Base-by-base conservation (phyloP, 2,888 invertebrate genomes). In the Metopia argyrocephala region DNA sequence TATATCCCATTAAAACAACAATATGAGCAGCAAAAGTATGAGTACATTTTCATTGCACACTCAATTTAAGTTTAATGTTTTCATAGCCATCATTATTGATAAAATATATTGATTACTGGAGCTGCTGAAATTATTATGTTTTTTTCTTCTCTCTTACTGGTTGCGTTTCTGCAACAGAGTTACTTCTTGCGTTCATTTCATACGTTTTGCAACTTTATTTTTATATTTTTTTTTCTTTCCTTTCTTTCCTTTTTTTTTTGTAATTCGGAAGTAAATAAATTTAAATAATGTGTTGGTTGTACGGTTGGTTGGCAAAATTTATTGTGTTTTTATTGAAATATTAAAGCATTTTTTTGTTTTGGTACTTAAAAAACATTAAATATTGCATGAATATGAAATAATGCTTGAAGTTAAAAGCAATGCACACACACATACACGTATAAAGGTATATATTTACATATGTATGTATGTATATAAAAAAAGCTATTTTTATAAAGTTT, bases 51-150 rank as follows among this genome's bases (percentile, higher is more conserved):
- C 71, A 75, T 62, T 73, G 78, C 71, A 73, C 78, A 78, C 66
- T 78, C 78, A 78, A 78, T 78, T 78, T 78, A 68, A 78, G 66
- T 78, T 78, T 78, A 73, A 78, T 78, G 66, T 73, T 78, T 78
- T 78, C 78, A 78, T 73, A 78, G 78, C 78, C 78, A 71, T 78
- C 71, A 78, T 78, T 78, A 78, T 68, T 78, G 78, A 73, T 78
- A 78, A 78, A 71, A 78, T 78, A n/a, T n/a, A 78, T 78, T 78
- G 71, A 78, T 78, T 78, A 73, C 66, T 78, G 78, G 31, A n/a
- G 38, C 38, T 38, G 12, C 15, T 38, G 38, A 38, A 15, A 12
- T 38, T 15, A 9, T 38, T 4, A 12, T 38, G 9, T 38, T 12
- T 38, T 38, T 38, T 15, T 38, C 15, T 38, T 38, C 12, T 15